These are phyloP conservation scores for Hydrolagus colliei DNA, from an alignment of 2,797 vertebrate species.

Conservation along the genomic window DNA sequence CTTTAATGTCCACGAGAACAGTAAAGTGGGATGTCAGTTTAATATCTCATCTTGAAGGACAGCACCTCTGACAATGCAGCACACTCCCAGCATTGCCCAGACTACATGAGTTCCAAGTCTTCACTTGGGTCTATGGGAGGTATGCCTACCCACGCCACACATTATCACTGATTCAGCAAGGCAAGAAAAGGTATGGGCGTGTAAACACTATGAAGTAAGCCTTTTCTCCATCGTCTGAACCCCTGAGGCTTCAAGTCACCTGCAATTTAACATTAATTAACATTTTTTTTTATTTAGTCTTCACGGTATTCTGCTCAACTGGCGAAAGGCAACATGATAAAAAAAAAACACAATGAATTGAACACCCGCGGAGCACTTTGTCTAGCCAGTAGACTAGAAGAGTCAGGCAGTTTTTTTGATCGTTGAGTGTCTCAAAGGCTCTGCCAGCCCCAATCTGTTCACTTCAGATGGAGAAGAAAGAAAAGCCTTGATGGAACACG, in stretches of 20 bases:
- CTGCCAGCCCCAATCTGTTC: too few species aligned
- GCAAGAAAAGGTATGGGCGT: neutral
- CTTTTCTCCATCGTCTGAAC: neutral
- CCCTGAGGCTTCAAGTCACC: neutral
- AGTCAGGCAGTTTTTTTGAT: neutral
- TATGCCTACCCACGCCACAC: neutral
- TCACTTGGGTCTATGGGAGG: too few species aligned
- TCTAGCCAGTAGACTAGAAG: neutral
- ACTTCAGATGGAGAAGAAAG: too few species aligned
- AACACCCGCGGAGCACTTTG: neutral
- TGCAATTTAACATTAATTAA: neutral
- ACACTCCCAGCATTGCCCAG: too few species aligned
- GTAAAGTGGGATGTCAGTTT: too few species aligned
- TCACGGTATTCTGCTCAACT: neutral
- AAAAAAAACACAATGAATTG: neutral
- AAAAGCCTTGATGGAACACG: too few species aligned
- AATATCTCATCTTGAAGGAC: too few species aligned
- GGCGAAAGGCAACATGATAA: neutral
- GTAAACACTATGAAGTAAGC: neutral
- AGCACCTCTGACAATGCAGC: too few species aligned
- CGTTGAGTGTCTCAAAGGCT: too few species aligned
- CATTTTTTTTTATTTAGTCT: neutral
- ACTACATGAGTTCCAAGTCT: too few species aligned
- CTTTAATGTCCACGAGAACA: too few species aligned
- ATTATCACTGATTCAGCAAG: neutral